These are phyloP conservation scores for Ptilodon capucinus DNA, from an alignment of 2,888 invertebrate genomes.

Conservation along the genomic window DNA sequence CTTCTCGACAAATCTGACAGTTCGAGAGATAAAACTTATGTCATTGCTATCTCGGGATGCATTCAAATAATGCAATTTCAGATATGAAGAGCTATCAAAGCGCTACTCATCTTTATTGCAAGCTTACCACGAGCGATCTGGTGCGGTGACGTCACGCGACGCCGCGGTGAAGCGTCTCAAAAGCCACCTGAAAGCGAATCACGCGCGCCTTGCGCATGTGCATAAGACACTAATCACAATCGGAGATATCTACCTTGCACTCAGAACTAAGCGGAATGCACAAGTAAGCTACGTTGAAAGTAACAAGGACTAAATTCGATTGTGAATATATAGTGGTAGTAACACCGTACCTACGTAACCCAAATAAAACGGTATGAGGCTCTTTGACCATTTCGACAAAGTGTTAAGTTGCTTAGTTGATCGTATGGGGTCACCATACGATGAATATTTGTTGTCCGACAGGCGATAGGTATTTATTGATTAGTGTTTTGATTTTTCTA, in stretches of 20 bases:
- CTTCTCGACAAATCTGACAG: no score
- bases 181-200: slow-evolving; percentile 36
- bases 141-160: slow-evolving; percentile 41
- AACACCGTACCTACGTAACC: no score
- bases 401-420: no score
- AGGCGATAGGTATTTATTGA: no score
- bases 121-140: slow-evolving; percentile 57
- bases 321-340: no score
- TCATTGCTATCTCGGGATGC: no score
- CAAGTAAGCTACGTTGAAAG: slow-evolving; percentile 40
- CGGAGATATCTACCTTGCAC: slow-evolving; percentile 62
- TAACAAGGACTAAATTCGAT: not conserved
- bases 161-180: slow-evolving; percentile 41
- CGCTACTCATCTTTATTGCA: slow-evolving; percentile 58
- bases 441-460: no score
- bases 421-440: no score
- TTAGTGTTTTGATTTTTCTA: no score
- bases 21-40: no score
- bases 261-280: slow-evolving; percentile 48
- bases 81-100: slow-evolving; percentile 68
- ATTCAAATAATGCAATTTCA: slow-evolving; percentile 19
- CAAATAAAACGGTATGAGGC: no score
- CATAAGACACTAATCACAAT: slow-evolving; percentile 55
- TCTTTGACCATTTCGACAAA: no score
- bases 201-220: slow-evolving; percentile 49